Conservation (phyloP, 1,140 invertebrate species). For the Zeugodacus cucurbitae region DNA sequence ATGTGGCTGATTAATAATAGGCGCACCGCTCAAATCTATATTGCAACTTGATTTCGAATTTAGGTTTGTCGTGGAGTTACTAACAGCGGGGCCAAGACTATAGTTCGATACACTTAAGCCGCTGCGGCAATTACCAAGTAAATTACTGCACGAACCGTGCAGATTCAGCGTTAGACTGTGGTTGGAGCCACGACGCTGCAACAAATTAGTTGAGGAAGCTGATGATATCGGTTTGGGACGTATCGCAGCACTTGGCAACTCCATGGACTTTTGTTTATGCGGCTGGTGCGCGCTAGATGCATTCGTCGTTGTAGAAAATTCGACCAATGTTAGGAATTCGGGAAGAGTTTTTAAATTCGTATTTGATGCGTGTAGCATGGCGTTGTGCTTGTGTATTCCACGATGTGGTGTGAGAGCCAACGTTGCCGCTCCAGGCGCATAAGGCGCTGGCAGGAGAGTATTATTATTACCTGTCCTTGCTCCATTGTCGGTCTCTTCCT, state of each 20-base stretch:
- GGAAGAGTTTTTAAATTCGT: slow-evolving; percentile 75
- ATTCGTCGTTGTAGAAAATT: slow-evolving; percentile 66
- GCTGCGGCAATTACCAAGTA: slow-evolving; percentile 54
- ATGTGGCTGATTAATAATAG: background rate
- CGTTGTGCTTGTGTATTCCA: slow-evolving; percentile 55
- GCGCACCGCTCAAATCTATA: slow-evolving; percentile 49
- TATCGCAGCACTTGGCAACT: slow-evolving; percentile 47
- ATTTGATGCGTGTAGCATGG: slow-evolving; percentile 68
- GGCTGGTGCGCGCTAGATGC: slow-evolving; percentile 32
- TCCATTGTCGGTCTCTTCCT: background rate
- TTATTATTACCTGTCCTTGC: background rate
- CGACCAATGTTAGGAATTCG: slow-evolving; percentile 74
- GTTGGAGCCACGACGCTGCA: slow-evolving; percentile 88
- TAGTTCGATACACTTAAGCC: slow-evolving; percentile 60
- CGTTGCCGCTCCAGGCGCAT: background rate
- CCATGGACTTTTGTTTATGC: slow-evolving; percentile 61
- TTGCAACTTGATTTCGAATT: slow-evolving; percentile 63
- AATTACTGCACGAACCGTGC: slow-evolving; percentile 63
- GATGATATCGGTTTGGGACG: slow-evolving; percentile 55
- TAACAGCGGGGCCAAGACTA: slow-evolving; percentile 53
- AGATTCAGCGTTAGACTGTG: slow-evolving; percentile 82
- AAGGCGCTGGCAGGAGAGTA: background rate
- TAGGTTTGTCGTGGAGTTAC: slow-evolving; percentile 46
- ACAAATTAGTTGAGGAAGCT: slow-evolving; percentile 68
- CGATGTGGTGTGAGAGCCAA: slow-evolving; percentile 43